Conservation (phyloP, 2,888 invertebrate species). For the Celastrina argiolus region DNA sequence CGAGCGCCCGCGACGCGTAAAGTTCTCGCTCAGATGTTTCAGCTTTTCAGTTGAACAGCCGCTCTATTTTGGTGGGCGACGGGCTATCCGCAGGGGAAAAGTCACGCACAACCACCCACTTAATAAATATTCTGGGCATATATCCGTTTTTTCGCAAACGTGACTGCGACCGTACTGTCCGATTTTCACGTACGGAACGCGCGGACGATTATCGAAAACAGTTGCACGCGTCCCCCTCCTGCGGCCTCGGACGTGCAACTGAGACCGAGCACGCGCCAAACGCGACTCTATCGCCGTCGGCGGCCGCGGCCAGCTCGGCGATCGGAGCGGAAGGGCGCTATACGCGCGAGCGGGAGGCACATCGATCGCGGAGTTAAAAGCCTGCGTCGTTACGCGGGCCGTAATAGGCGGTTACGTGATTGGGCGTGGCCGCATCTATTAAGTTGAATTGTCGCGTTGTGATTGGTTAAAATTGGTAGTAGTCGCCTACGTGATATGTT, state of each 20-base stretch:
- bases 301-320: slow-evolving; percentile 51
- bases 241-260: slow-evolving; percentile 75
- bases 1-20: background rate
- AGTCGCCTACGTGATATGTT: slow-evolving; percentile 76
- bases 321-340: slow-evolving; percentile 53
- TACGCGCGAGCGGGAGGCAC: slow-evolving; percentile 47
- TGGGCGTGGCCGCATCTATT: slow-evolving; percentile 76
- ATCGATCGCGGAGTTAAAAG: slow-evolving; percentile 72
- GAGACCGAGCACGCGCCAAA: slow-evolving; percentile 73
- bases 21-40: slow-evolving; percentile 44
- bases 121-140: slow-evolving; percentile 81
- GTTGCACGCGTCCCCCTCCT: slow-evolving; percentile 76
- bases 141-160: slow-evolving; percentile 79
- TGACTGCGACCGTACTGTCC: slow-evolving; percentile 73
- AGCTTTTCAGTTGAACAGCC: slow-evolving; percentile 63
- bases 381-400: slow-evolving; percentile 76
- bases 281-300: slow-evolving; percentile 73
- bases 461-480: slow-evolving; percentile 78
- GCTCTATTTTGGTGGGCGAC: slow-evolving; percentile 55
- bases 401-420: slow-evolving; percentile 79
- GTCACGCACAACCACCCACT: slow-evolving; percentile 78
- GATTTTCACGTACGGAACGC: slow-evolving; percentile 77
- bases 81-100: slow-evolving; percentile 71
- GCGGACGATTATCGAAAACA: slow-evolving; percentile 77
- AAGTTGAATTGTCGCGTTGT: slow-evolving; percentile 75